These are phyloP conservation scores for Ophraella communa DNA, from an alignment of 2,888 invertebrate species.

Conservation along the genomic window DNA sequence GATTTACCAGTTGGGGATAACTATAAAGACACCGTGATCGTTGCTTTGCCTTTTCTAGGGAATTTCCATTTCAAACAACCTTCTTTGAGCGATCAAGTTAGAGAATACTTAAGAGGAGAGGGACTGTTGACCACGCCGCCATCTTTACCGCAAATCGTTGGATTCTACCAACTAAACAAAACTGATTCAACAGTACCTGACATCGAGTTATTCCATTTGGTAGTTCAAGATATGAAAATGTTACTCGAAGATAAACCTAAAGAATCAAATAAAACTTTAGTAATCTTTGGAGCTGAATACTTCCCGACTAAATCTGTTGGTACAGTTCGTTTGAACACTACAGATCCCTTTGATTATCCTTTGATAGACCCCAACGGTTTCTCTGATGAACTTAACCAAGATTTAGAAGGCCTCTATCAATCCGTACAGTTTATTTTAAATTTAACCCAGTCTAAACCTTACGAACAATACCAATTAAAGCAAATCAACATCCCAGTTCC, in stretches of 20 bases:
- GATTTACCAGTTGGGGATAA: conserved; percentile 78
- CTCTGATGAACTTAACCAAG: conserved; percentile 57
- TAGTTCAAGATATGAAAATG: background rate
- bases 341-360: conserved; percentile 55
- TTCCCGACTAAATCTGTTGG: conserved; percentile 60
- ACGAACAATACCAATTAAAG: conserved; percentile 62
- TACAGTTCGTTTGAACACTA: conserved; percentile 62
- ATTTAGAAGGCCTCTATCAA: conserved; percentile 63
- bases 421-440: conserved; percentile 57
- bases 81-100: conserved; percentile 60
- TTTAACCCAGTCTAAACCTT: conserved; percentile 62
- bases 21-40: conserved; percentile 73
- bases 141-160: conserved; percentile 4
- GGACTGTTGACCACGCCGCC: conserved; percentile 21
- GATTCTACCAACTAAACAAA: conserved; percentile 26
- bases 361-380: conserved; percentile 73
- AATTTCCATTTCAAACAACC: conserved; percentile 66
- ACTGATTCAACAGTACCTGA: conserved; percentile 35
- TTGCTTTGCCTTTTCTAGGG: conserved; percentile 67
- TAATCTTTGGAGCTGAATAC: conserved; percentile 42
- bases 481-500: conserved; percentile 26
- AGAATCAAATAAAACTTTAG: conserved; percentile 47
- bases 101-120: conserved; percentile 52
- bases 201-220: conserved; percentile 38
- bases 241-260: conserved; percentile 51